Evolutionary conservation across 2,113 vertebrate species (phyloP).

Genomic region (Chamaea fasciata): DNA sequence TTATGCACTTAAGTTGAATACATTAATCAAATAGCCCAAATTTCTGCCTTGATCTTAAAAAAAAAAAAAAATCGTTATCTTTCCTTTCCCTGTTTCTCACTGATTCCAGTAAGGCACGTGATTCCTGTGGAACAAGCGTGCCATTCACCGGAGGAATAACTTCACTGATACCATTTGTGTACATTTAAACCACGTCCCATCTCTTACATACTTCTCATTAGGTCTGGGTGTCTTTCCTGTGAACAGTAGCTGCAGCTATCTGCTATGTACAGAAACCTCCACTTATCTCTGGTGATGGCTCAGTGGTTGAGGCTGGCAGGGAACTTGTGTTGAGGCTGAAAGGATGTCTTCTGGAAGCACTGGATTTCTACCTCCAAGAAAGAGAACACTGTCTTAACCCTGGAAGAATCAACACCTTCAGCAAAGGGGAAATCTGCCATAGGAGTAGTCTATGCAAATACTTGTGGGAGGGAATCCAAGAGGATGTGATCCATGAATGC

Average conservation of each 20-base stretch:
- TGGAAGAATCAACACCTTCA: neutral
- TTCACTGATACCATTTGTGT: neutral
- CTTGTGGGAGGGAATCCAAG: neutral
- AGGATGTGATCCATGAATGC: fast-evolving
- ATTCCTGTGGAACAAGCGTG: neutral
- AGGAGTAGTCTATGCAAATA: neutral
- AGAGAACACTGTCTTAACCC: neutral
- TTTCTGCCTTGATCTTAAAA: neutral
- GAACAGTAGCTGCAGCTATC: neutral
- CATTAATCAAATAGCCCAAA: neutral
- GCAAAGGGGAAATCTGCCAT: neutral
- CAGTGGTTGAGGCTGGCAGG: neutral
- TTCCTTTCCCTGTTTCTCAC: neutral
- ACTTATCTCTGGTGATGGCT: neutral
- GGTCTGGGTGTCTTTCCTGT: neutral
- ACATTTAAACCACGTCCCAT: neutral
- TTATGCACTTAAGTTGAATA: neutral
- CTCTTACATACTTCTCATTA: neutral
- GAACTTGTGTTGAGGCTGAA: neutral
- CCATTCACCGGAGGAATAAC: neutral
- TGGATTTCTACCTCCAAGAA: neutral
- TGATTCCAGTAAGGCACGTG: neutral
- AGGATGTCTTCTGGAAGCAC: neutral
- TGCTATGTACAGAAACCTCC: neutral
- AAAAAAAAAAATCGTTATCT: neutral